Evolutionary conservation across 2,888 invertebrate species (phyloP).

Genomic region (Rhogogaster chlorosoma): DNA sequence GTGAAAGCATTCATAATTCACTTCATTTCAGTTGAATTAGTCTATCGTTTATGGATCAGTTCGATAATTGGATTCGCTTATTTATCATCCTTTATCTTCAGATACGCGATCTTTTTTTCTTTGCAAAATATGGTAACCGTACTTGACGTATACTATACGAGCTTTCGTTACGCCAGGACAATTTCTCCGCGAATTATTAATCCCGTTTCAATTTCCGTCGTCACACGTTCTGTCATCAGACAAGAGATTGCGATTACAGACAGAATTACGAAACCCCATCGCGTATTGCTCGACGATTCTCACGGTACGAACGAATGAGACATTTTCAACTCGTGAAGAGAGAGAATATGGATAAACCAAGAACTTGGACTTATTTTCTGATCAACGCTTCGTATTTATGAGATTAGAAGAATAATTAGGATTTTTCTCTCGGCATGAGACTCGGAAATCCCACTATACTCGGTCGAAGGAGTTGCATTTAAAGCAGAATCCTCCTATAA

Average conservation of each 20-base stretch:
- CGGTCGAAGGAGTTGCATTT: conserved; percentile 7
- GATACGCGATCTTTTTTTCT: not conserved
- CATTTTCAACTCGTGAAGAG: not conserved
- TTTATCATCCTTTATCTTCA: not conserved
- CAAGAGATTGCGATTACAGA: conserved; percentile 15
- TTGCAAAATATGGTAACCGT: not conserved
- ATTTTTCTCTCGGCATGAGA: not conserved
- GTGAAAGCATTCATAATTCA: conserved; percentile 21
- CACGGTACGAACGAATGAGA: conserved; percentile 30
- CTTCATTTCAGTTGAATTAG: not conserved
- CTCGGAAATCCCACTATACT: not conserved
- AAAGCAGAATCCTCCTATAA: conserved; percentile 6
- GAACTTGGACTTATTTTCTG: not conserved
- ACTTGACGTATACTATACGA: not conserved
- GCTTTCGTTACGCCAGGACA: not conserved
- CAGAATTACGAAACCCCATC: conserved; percentile 19
- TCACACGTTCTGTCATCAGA: not conserved
- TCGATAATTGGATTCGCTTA: not conserved
- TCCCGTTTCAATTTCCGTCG: conserved; percentile 38
- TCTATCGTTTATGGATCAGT: not conserved
- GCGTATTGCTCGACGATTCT: conserved; percentile 15
- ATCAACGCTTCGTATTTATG: not conserved
- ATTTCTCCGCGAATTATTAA: conserved; percentile 3
- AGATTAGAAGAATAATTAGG: not conserved
- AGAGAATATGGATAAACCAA: conserved; percentile 1